phyloP scores from a whole-genome alignment of 2,113 vertebrate genomes.

The Scophthalmus maximus region DNA sequence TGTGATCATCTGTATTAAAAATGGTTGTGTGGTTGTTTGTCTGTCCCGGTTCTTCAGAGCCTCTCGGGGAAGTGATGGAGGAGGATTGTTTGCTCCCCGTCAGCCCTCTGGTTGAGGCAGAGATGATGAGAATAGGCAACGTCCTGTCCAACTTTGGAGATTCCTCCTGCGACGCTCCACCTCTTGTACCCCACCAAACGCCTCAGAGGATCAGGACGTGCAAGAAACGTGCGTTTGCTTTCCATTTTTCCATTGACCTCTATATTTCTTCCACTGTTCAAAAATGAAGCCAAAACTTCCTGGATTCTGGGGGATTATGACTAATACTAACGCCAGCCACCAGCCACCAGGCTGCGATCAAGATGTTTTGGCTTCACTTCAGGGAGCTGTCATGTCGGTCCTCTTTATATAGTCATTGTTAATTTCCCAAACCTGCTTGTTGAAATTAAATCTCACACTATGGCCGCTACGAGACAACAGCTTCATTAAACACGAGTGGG shows the following conservation, averaged over 20 bases:
- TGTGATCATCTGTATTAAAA: background rate
- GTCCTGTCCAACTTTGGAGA: slow-evolving; percentile 69
- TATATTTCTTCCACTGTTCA: background rate
- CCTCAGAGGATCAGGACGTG: slow-evolving; percentile 42
- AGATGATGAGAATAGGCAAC: slow-evolving; percentile 72
- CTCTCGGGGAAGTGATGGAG: background rate
- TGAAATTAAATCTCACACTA: too few relatives aligned
- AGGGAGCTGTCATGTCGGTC: too few relatives aligned
- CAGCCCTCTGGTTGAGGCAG: slow-evolving; percentile 68
- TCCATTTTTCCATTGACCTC: background rate
- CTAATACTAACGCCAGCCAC: too few relatives aligned
- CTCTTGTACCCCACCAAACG: slow-evolving; percentile 26
- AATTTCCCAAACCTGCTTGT: too few relatives aligned
- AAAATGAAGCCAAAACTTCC: too few relatives aligned
- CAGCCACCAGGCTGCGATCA: too few relatives aligned
- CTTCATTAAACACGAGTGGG: too few relatives aligned
- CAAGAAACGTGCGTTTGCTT: slow-evolving; percentile 61
- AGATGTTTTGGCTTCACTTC: too few relatives aligned
- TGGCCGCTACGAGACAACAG: too few relatives aligned
- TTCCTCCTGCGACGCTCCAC: slow-evolving; percentile 19
- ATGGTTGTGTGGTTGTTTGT: background rate
- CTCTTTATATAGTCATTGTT: too few relatives aligned
- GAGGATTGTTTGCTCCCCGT: slow-evolving; percentile 45
- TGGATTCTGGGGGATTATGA: too few relatives aligned
- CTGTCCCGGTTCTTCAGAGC: slow-evolving; percentile 34